A percentile compares a stretch with the other conserved stretches of the same genome.
Conservation (phyloP, 2,797 vertebrate species). For the Sebastes hubbsi region DNA sequence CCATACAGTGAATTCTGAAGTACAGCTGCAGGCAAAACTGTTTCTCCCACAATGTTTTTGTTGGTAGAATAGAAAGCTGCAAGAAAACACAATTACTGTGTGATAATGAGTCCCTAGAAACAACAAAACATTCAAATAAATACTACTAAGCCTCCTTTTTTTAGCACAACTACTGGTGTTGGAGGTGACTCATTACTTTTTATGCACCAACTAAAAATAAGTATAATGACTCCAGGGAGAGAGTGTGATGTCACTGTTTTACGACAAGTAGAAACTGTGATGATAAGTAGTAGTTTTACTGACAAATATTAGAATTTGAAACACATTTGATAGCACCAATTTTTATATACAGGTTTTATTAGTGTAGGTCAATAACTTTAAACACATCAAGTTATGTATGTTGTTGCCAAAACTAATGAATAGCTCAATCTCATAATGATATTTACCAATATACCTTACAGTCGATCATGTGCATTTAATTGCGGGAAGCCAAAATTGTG, state of each 20-base stretch:
- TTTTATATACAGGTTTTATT: no score
- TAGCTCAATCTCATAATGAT: no score
- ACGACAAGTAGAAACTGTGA: no score
- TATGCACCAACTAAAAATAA: neutral
- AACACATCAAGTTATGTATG: no score
- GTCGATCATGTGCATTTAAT: no score
- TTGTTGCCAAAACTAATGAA: no score
- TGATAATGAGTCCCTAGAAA: neutral
- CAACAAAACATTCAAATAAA: neutral
- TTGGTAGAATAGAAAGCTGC: neutral
- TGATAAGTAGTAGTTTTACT: no score
- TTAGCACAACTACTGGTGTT: neutral
- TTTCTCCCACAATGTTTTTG: neutral
- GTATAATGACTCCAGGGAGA: neutral
- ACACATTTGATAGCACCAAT: fast-evolving
- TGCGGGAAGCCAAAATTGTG: no score
- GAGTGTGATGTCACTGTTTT: neutral
- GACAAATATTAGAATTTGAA: no score
- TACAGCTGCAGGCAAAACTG: no score
- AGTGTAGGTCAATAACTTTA: no score
- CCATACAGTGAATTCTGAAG: neutral
- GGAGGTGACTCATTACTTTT: neutral
- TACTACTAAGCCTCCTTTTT: neutral
- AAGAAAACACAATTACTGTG: neutral
- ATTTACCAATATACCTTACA: no score